Percentiles rank a stretch among this genome's conserved stretches.
Evolutionary conservation across 2,113 vertebrate genomes (phyloP).

Genomic region (Rhombomys opimus): DNA sequence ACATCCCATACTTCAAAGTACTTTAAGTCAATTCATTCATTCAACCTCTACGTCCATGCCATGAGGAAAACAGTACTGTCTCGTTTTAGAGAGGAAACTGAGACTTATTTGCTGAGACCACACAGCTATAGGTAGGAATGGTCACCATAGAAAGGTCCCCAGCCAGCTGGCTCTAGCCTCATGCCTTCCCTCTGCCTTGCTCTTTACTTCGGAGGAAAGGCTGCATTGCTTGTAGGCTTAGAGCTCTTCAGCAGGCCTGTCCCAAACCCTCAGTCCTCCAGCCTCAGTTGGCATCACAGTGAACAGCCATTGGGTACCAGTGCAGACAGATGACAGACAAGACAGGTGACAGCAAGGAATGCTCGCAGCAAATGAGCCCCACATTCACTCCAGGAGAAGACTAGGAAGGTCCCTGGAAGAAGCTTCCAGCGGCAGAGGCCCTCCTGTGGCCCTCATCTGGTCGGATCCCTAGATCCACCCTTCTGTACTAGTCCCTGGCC

Average conservation of each 20-base stretch:
- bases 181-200: neutral
- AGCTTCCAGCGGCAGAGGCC: neutral
- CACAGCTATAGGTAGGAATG: neutral
- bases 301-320: neutral
- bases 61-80: neutral
- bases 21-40: neutral
- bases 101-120: conserved; percentile 38
- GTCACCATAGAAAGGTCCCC: neutral
- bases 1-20: neutral
- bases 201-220: neutral
- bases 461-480: neutral
- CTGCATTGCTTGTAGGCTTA: neutral
- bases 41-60: neutral
- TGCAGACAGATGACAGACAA: neutral
- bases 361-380: neutral
- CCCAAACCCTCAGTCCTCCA: neutral
- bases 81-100: neutral
- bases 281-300: neutral
- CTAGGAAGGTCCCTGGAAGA: neutral
- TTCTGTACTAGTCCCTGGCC: conserved; percentile 1
- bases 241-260: neutral
- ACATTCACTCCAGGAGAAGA: neutral
- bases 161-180: neutral
- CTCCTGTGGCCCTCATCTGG: neutral
- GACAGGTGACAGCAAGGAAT: neutral